Evolutionary conservation across 2,888 invertebrate species (phyloP).

Genomic region (Hylaea fasciaria): DNA sequence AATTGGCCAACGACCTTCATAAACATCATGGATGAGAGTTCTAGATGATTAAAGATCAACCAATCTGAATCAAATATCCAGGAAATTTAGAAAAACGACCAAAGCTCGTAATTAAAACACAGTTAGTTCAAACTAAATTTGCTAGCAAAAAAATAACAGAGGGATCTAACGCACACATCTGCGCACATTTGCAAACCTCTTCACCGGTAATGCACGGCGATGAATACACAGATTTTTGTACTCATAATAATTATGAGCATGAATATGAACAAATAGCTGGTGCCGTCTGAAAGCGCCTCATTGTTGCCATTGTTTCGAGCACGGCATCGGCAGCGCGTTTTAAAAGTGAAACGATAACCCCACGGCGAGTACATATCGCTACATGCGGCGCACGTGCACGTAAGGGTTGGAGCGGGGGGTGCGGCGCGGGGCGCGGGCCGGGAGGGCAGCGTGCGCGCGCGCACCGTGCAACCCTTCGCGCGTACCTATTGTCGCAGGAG

Average conservation of each 20-base stretch:
- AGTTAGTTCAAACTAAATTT: too few relatives aligned
- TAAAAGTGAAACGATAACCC: constrained; percentile 61
- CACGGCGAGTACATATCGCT: constrained; percentile 38
- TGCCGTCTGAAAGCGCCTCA: constrained; percentile 15
- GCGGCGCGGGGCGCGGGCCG: too few relatives aligned
- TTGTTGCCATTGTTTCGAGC: constrained; percentile 34
- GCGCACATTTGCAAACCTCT: constrained; percentile 12
- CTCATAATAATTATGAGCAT: constrained; percentile 21
- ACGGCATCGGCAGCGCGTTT: constrained; percentile 23
- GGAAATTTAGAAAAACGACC: too few relatives aligned
- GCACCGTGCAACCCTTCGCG: constrained; percentile 58
- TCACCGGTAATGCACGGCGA: constrained; percentile 3
- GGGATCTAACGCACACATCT: neutral
- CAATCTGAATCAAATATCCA: too few relatives aligned
- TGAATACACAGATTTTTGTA: constrained; percentile 14
- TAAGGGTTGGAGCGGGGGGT: constrained; percentile 42
- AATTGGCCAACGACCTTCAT: too few relatives aligned
- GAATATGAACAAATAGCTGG: constrained; percentile 27
- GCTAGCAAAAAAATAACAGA: too few relatives aligned
- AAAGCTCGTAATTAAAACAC: neutral
- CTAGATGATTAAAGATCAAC: too few relatives aligned
- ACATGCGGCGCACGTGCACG: constrained; percentile 51
- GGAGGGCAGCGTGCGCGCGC: constrained; percentile 54
- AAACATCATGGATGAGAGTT: too few relatives aligned
- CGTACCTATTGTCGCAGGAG: constrained; percentile 44